A percentile compares a stretch with the other conserved stretches of the same genome.
These are phyloP conservation scores for Limnephilus lunatus DNA, from an alignment of 2,888 invertebrate species.

Conservation along the genomic window DNA sequence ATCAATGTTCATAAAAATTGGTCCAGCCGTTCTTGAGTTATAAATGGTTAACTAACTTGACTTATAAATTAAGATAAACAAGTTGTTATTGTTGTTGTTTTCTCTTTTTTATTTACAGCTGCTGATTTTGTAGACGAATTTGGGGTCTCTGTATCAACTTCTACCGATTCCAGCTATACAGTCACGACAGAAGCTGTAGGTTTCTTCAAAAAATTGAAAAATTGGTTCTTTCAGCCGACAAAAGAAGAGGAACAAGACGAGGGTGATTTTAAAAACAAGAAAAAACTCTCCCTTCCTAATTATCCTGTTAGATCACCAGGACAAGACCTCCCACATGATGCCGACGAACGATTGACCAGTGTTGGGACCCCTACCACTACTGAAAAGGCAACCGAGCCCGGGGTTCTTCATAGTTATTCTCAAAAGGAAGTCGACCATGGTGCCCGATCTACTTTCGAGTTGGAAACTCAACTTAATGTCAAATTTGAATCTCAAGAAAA, in stretches of 20 bases:
- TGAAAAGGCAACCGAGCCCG: background rate
- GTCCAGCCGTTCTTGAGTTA: no score
- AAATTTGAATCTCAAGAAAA: background rate
- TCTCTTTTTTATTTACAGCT: background rate
- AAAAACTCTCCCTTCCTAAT: background rate
- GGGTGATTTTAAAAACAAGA: background rate
- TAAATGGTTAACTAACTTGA: no score
- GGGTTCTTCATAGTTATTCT: background rate
- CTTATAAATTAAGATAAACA: no score
- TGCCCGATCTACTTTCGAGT: background rate
- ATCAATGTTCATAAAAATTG: no score
- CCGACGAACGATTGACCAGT: background rate
- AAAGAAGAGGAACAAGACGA: background rate
- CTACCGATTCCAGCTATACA: background rate
- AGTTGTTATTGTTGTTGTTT: background rate
- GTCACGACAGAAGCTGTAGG: background rate
- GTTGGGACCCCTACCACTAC: background rate
- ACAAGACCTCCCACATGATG: background rate
- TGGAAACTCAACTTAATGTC: background rate
- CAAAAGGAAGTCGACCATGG: background rate
- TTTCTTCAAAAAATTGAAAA: background rate
- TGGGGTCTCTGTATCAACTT: background rate
- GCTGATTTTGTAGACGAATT: constrained; percentile 34
- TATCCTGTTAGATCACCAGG: background rate
- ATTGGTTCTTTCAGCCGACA: background rate